Evolutionary conservation across 2,797 vertebrate genomes (phyloP), one percentile per base, ranked within the genome.

Genomic region (Euthynnus affinis): DNA sequence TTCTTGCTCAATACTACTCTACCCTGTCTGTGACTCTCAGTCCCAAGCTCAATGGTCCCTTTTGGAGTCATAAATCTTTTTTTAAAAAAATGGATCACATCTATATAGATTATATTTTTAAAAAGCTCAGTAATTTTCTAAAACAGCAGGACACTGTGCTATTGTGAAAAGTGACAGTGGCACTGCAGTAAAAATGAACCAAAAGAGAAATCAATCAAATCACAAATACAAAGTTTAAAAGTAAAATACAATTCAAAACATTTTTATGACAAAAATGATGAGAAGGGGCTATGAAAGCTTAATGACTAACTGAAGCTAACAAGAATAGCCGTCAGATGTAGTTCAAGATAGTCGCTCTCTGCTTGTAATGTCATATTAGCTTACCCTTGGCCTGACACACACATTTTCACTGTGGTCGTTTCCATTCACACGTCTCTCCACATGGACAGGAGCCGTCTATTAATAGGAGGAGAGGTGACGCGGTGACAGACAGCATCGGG

Each of bases 401-500:
- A 61, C 46, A 76, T 69, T 76, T 76, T 71, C 61, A 67, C 66
- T 40, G 37, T 60, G 40, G 22, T 57, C 55, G 83, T 86, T 63
- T 80, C 70, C 60, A 70, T 78, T 76, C 52, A 65, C 51, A 72
- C 27, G 63, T 61, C 74, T 29, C 20, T 57, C 67, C 66, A 60
- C 29, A 60, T 58, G 62, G 63, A 78, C 63, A 63, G 58, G 57
- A 82, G 52, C 12, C 3, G 29, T 71, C 71, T 87, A 84, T 88
- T 78, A 83, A 77, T 75, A 88, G 77, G 49, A 23, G 25, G n/a
- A 59, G 53, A 71, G 62, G 62, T 32, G 64, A 74, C 44, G 15
- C 23, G 13, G 67, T 64, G 78, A 83, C 75, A 81, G 69, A 76
- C 84, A 72, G 70, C 58, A 79, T 69, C n/a, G 66, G 80, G 80